phyloP scores from a whole-genome alignment of 2,888 invertebrate genomes.

The Acanthococcus lagerstroemiae region DNA sequence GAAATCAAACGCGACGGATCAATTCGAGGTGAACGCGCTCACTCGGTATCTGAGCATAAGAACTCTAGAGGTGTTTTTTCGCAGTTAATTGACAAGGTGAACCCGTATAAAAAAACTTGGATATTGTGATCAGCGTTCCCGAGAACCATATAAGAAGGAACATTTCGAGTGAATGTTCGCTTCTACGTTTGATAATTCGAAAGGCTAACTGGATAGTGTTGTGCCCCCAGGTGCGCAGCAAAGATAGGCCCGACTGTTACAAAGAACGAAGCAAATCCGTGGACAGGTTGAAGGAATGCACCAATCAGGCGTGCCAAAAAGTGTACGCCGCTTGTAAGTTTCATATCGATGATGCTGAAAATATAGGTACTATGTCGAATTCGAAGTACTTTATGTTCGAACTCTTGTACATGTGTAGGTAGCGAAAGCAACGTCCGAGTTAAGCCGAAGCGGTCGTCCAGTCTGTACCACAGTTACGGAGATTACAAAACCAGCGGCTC shows the following conservation, averaged over 20 bases:
- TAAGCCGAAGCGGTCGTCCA: constrained; percentile 8
- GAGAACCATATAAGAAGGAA: no score
- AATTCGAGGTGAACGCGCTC: constrained; percentile 14
- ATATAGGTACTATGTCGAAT: background rate
- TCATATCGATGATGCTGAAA: background rate
- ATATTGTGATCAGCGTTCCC: no score
- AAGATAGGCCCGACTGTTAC: constrained; percentile 29
- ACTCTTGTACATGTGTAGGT: constrained; percentile 2
- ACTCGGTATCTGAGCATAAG: constrained; percentile 21
- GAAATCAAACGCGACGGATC: constrained; percentile 13
- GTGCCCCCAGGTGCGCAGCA: constrained; percentile 15
- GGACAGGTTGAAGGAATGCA: constrained; percentile 36
- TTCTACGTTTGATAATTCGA: no score
- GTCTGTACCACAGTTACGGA: constrained; percentile 12
- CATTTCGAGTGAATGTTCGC: no score
- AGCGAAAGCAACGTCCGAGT: constrained; percentile 19
- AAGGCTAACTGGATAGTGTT: no score
- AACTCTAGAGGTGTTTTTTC: constrained; percentile 41
- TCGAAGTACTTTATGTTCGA: no score
- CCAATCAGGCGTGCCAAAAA: constrained; percentile 30
- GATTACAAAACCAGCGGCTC: constrained; percentile 13
- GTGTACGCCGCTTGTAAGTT: constrained; percentile 22
- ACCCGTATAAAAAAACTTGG: no score
- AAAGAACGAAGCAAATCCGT: constrained; percentile 38
- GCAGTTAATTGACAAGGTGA: constrained; percentile 42